Percentiles rank a stretch among this genome's conserved stretches.
Conservation (phyloP, 2,113 vertebrate genomes). For the Acrocephalus kingi region DNA sequence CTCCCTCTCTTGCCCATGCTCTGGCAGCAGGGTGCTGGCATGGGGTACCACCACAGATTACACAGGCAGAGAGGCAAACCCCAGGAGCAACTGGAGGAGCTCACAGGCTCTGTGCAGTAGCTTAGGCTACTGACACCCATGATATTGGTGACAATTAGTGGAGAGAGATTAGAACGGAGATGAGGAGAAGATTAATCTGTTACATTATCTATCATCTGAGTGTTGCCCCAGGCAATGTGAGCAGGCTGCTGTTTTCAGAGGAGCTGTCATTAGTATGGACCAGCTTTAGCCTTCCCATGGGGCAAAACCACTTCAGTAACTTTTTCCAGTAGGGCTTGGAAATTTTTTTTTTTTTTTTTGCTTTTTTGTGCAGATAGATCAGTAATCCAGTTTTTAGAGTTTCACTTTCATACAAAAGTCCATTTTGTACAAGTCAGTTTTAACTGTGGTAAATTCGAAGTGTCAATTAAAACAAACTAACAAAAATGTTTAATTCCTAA, state of each 20-base stretch:
- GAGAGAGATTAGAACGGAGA: constrained; percentile 59
- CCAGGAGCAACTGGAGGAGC: constrained; percentile 19
- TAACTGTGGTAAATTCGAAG: not conserved
- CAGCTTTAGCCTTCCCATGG: not conserved
- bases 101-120: not conserved
- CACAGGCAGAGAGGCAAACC: not conserved
- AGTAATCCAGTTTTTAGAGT: not conserved
- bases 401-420: not conserved
- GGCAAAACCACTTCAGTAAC: not conserved
- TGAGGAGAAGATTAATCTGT: constrained; percentile 67
- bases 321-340: not conserved
- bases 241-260: constrained; percentile 40
- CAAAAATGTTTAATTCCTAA: not conserved
- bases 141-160: constrained; percentile 64
- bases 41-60: constrained; percentile 19
- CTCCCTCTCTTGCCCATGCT: not conserved
- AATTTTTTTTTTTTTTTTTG: not conserved
- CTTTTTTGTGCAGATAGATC: not conserved
- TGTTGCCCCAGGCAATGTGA: constrained; percentile 58
- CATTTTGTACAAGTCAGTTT: not conserved
- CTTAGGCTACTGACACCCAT: constrained; percentile 53
- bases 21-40: not conserved
- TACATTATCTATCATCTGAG: constrained; percentile 58
- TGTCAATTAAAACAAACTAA: not conserved
- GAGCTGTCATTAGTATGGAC: not conserved